These are phyloP conservation scores for Acropora yongei DNA, from an alignment of 64 coral and sea anemone species.

Conservation along the genomic window DNA sequence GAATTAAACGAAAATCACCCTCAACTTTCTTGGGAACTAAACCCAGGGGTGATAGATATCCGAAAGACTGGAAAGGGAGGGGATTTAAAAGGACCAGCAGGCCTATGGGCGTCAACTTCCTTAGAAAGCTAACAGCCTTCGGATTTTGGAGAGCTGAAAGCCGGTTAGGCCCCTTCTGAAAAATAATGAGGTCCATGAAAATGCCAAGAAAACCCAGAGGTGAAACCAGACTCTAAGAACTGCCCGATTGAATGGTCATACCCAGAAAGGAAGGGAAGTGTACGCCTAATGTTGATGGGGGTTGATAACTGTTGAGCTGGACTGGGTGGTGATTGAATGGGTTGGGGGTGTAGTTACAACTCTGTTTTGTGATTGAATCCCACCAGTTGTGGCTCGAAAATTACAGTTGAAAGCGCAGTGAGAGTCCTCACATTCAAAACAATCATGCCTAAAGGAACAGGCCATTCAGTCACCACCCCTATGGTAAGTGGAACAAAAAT, in stretches of 20 bases:
- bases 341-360: neutral
- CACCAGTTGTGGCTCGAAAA: conserved; percentile 37
- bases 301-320: conserved; percentile 26
- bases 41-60: neutral
- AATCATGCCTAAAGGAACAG: conserved; percentile 50
- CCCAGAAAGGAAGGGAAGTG: conserved; percentile 9
- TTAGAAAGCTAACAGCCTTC: conserved; percentile 1
- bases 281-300: conserved; percentile 11
- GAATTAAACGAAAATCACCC: conserved; percentile 23
- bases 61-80: conserved; percentile 5
- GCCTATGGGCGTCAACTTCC: conserved; percentile 9
- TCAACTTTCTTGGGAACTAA: conserved; percentile 15
- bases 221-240: conserved; percentile 23
- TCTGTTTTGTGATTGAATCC: conserved; percentile 6
- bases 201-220: neutral
- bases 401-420: conserved; percentile 10
- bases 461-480: conserved; percentile 51
- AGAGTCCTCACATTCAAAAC: conserved; percentile 44
- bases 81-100: neutral
- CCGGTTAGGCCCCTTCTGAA: neutral
- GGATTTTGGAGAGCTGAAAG: conserved; percentile 44
- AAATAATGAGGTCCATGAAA: neutral
- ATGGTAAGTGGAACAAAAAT: conserved; percentile 53
- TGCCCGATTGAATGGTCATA: conserved; percentile 32
- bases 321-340: neutral